Evolutionary conservation across 2,888 invertebrate species (phyloP).

Genomic region (Leucophenga maculata): DNA sequence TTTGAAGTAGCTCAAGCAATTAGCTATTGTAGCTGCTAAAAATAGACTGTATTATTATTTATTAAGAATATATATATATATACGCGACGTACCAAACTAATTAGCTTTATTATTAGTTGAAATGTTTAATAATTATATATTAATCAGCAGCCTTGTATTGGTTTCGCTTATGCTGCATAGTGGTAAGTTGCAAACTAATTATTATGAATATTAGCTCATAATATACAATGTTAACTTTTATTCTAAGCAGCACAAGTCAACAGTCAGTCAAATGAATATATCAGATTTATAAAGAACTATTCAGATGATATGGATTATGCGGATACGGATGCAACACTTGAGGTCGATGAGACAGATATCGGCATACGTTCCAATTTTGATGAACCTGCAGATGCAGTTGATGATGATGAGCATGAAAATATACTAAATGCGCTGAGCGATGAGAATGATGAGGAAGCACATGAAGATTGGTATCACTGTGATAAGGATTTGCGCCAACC

Average conservation of each 20-base stretch:
- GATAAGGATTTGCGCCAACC: constrained; percentile 58
- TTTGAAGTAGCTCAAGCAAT: no score
- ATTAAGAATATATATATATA: no score
- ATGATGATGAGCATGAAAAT: constrained; percentile 38
- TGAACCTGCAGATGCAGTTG: constrained; percentile 38
- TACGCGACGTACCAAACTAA: no score
- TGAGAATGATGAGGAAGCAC: constrained; percentile 54
- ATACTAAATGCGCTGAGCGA: constrained; percentile 43
- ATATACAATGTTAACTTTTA: no score
- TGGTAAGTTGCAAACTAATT: constrained; percentile 1
- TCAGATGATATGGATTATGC: not conserved
- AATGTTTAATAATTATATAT: not conserved
- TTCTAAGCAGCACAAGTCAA: no score
- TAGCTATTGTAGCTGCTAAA: no score
- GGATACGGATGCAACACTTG: not conserved
- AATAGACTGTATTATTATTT: no score
- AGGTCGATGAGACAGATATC: not conserved
- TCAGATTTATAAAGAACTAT: no score
- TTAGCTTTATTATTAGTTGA: no score
- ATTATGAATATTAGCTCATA: no score
- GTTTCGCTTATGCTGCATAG: not conserved
- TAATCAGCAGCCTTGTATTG: not conserved
- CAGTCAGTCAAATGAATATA: no score
- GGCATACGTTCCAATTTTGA: not conserved
- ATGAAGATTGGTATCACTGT: constrained; percentile 57